Evolutionary conservation across 2,888 invertebrate genomes (phyloP).

Genomic region (Ernsta delagoae): DNA sequence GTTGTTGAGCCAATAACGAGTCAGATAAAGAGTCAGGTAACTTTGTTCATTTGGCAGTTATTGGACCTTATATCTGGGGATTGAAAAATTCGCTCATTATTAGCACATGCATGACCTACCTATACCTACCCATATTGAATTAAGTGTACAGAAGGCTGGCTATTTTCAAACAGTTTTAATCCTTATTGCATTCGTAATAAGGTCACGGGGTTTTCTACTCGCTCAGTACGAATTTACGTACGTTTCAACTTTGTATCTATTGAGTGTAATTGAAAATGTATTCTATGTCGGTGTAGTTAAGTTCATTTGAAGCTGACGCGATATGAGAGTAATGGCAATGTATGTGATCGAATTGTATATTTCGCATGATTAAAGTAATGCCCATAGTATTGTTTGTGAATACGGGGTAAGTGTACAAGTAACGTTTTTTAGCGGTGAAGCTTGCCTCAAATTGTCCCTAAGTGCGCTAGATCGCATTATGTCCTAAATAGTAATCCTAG

Average conservation of each 20-base stretch:
- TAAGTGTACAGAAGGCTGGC: slow-evolving; percentile 5
- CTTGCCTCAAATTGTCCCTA: no score
- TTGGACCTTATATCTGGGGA: no score
- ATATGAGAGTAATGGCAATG: not conserved
- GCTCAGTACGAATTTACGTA: not conserved
- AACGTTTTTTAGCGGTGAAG: not conserved
- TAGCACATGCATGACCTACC: no score
- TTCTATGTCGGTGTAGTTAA: slow-evolving; percentile 1
- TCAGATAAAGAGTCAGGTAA: no score
- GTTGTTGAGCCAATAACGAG: no score
- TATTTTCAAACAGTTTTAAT: not conserved
- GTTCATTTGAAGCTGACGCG: not conserved
- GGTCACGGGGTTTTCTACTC: not conserved
- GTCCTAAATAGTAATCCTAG: no score
- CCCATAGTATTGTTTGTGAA: no score
- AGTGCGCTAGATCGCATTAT: no score
- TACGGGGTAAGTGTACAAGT: no score
- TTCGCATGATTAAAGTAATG: not conserved
- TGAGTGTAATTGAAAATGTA: not conserved
- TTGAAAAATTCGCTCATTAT: no score
- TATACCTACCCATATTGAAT: no score
- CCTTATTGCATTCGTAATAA: not conserved
- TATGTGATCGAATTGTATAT: not conserved
- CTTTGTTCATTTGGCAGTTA: no score
- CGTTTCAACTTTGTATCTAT: not conserved